These are phyloP conservation scores for Psilopsiagon aymara DNA, from an alignment of 2,113 vertebrate genomes.

Conservation along the genomic window DNA sequence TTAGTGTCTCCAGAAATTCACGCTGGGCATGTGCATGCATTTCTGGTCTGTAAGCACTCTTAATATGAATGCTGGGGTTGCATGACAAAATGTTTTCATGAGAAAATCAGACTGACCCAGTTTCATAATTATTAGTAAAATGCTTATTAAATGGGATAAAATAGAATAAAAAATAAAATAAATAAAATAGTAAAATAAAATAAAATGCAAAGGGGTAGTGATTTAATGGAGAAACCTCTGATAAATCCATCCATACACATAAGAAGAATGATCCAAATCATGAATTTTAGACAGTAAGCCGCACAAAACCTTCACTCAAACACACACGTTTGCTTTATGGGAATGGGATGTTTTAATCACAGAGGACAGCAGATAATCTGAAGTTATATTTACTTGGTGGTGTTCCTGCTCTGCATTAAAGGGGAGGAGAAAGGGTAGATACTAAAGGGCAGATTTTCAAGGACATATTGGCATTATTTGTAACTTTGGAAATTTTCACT, in stretches of 20 bases:
- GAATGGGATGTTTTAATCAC: background rate
- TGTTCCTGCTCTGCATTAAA: background rate
- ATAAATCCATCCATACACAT: background rate
- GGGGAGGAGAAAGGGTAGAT: background rate
- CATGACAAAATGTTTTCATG: background rate
- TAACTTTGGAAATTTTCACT: background rate
- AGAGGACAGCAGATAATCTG: background rate
- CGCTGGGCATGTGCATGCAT: background rate
- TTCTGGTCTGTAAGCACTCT: conserved; percentile 24
- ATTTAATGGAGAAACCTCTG: background rate
- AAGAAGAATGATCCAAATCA: background rate
- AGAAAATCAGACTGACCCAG: background rate
- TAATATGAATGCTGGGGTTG: background rate
- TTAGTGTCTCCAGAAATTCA: conserved; percentile 29
- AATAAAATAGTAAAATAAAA: background rate
- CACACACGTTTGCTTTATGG: background rate
- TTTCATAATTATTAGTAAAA: background rate
- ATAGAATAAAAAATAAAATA: no score
- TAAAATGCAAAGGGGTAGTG: background rate
- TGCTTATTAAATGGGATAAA: background rate
- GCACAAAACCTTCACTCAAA: background rate
- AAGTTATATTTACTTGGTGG: background rate
- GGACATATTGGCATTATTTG: background rate
- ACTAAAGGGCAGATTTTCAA: background rate
- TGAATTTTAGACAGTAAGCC: background rate